These are phyloP conservation scores for Crioceris asparagi DNA, from an alignment of 2,888 invertebrate genomes.

Conservation along the genomic window DNA sequence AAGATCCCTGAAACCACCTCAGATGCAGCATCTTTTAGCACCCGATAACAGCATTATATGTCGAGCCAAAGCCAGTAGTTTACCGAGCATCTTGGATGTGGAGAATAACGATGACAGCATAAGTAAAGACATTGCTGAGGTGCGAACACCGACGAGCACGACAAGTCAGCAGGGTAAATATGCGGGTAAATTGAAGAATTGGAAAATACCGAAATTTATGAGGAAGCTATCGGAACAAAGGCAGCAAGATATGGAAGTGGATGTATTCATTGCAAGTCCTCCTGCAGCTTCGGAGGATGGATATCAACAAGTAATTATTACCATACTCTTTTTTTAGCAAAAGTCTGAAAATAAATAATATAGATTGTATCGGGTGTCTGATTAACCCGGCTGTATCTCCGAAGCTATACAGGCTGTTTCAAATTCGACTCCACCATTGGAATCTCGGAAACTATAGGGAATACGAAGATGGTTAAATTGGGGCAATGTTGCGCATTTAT, in stretches of 20 bases:
- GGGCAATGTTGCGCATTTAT: too few relatives aligned
- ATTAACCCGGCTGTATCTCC: too few relatives aligned
- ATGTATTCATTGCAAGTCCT: constrained; percentile 24
- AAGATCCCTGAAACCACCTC: constrained; percentile 23
- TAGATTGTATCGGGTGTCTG: too few relatives aligned
- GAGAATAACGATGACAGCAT: constrained; percentile 39
- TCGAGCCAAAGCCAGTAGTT: constrained; percentile 61
- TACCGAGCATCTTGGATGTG: constrained; percentile 74
- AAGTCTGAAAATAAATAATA: too few relatives aligned
- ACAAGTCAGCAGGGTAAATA: constrained; percentile 48
- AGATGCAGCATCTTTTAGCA: constrained; percentile 44
- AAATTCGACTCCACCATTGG: too few relatives aligned
- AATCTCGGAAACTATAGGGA: too few relatives aligned
- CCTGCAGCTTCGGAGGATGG: constrained; percentile 24
- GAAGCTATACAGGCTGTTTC: too few relatives aligned
- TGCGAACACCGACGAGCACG: constrained; percentile 58
- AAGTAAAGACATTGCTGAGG: constrained; percentile 31
- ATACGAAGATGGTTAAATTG: too few relatives aligned
- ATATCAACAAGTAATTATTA: constrained; percentile 28
- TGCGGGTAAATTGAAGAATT: constrained; percentile 48
- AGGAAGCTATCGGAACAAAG: constrained; percentile 40
- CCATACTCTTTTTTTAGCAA: too few relatives aligned
- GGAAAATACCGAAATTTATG: constrained; percentile 60
- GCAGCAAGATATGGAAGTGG: constrained; percentile 25
- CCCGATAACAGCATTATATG: constrained; percentile 44